These are phyloP conservation scores for Bradysia coprophila DNA, from an alignment of 1,140 invertebrate genomes.

Conservation along the genomic window DNA sequence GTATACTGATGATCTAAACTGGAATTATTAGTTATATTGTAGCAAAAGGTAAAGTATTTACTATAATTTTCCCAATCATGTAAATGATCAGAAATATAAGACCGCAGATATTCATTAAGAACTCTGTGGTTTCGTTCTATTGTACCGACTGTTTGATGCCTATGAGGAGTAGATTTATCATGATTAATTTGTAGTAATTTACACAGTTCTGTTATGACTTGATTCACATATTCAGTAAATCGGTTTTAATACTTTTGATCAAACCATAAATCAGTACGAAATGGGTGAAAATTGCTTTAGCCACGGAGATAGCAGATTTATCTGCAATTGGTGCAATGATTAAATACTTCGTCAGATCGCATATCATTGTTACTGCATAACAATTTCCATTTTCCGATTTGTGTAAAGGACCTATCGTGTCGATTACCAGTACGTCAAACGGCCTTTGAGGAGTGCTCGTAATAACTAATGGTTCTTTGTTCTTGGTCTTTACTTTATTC, in stretches of 20 bases:
- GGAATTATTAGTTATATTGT: conserved; percentile 1
- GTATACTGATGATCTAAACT: conserved; percentile 4
- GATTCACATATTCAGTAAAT: neutral
- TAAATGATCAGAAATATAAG: conserved; percentile 2
- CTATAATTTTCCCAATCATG: conserved; percentile 4
- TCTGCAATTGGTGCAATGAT: conserved; percentile 1
- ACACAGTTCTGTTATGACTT: neutral
- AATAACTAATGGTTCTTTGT: conserved; percentile 8
- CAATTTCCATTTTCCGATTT: conserved; percentile 4
- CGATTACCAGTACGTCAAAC: conserved; percentile 7
- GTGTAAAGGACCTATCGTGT: conserved; percentile 5
- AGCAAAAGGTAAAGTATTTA: conserved; percentile 4
- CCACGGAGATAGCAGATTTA: neutral
- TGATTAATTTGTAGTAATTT: neutral
- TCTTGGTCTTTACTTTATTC: conserved; percentile 4
- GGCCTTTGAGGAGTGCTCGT: conserved; percentile 6
- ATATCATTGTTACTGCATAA: conserved; percentile 6
- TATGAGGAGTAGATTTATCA: neutral
- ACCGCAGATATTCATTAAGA: conserved; percentile 2
- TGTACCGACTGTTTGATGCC: conserved; percentile 1
- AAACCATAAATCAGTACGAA: neutral
- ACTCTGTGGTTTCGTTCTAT: conserved; percentile 1
- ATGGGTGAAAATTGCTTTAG: neutral
- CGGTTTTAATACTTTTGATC: neutral
- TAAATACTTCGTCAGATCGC: conserved; percentile 1